Evolutionary conservation across 2,797 vertebrate genomes (phyloP).

Genomic region (Alca torda): DNA sequence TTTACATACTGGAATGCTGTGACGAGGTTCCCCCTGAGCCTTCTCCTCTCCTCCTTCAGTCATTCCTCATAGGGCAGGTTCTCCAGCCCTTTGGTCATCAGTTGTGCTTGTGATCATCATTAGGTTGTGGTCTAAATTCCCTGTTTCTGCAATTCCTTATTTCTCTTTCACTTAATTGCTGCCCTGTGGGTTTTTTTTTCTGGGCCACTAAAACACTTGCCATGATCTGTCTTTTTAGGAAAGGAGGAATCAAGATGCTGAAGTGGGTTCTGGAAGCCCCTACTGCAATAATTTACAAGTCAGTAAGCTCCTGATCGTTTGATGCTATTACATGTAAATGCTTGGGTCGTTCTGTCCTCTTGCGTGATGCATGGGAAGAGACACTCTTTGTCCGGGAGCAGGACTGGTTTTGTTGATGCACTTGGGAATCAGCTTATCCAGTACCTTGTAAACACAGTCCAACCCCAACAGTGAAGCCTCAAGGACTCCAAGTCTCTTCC

Average conservation of each 20-base stretch:
- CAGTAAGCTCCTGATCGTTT: not conserved
- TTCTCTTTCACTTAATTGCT: not conserved
- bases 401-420: not conserved
- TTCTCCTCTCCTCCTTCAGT: not conserved
- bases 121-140: not conserved
- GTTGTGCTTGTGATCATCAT: not conserved
- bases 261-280: not conserved
- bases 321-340: not conserved
- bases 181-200: not conserved
- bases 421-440: not conserved
- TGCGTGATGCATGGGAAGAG: rapidly evolving
- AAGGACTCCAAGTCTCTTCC: not conserved
- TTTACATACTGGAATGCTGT: not conserved
- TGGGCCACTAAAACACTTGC: not conserved
- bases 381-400: not conserved
- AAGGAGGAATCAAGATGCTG: not conserved
- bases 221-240: not conserved
- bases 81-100: not conserved
- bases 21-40: not conserved
- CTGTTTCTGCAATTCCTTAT: not conserved
- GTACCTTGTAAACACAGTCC: not conserved
- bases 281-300: not conserved
- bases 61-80: not conserved
- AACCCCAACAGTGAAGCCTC: not conserved
- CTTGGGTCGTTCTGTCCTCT: not conserved